Evolutionary conservation across 2,797 vertebrate genomes (phyloP), one percentile per base, ranked within the genome.

Genomic region (Margarornis squamiger): DNA sequence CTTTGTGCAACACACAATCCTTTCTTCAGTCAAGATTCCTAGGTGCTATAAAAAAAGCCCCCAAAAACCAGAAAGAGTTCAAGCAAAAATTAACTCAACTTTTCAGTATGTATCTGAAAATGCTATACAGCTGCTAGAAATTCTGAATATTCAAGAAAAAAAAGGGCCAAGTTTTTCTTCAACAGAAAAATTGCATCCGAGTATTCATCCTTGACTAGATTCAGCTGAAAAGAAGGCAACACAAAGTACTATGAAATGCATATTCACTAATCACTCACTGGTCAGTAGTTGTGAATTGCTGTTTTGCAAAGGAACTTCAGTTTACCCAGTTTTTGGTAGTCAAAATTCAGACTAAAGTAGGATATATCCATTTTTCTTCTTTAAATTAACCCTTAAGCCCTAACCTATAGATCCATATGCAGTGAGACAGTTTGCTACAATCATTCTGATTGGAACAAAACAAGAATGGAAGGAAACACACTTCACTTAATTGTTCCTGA

Each of bases 1-100:
- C 4, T 86, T 49, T 24, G 26, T 38, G n/a, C 19, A 85, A 67
- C 32, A 58, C 6, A 58, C 0, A 0, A 38, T 48, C 9, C 5
- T 55, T 71, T 51, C 23, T 63, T 43, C 18, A 70, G 22, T 43
- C n/a, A 38, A 55, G 38, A 77, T n/a, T 15, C 22, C 16, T n/a
- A 67, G 22, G 30, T 61, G 41, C 14, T 52, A 36, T 24, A 12
- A 43, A 78, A 73, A 30, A 2, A 2, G 19, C 5, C 9, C 29
- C 11, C 17, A 12, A 19, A 54, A 27, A 4, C 23, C 30, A 23
- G 62, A n/a, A n/a, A 29, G 9, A 55, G 2, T 52, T 15, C 29
- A 65, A 63, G 14, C 24, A 75, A 67, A 34, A 10, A 54, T 29
- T 38, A 24, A 9, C 30, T 7, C 6, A 23, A 3, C 12, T 21